Evolutionary conservation across 2,113 vertebrate genomes (phyloP), one percentile per base, ranked within the genome.

Genomic region (Furnarius figulus): DNA sequence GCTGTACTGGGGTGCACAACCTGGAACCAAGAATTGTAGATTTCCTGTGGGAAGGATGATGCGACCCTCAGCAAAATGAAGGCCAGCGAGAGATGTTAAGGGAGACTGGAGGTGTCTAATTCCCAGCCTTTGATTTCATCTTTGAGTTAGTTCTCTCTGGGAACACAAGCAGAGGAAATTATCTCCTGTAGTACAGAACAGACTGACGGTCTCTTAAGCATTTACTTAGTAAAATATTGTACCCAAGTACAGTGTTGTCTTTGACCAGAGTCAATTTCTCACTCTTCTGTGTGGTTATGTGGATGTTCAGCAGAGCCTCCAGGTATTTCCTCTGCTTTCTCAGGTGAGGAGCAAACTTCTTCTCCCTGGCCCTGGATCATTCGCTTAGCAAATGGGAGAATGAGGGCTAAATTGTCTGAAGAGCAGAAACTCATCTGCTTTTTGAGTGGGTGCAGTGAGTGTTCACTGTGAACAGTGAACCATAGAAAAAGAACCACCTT

Each of bases 271-370:
- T n/a, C 27, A 21, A 16, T 4, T 1, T 62, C 30, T 91, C 12
- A 10, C 4, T 86, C 7, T 50, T 91, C 46, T 23, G 2, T 21
- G 5, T 42, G 18, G n/a, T 80, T 61, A 24, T 0, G 0, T 23
- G 42, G 58, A 35, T 33, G 35, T 47, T 93, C 39, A n/a, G 67
- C 67, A 86, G 44, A 93, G 2, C 39, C 17, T 72, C 39, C 47
- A 59, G 28, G 17, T 73, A 18, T n/a, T 75, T 50, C 23, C 9
- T 14, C 18, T 68, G 28, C 52, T 86, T 30, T 63, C 53, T 72
- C 53, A 16, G 39, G 15, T 61, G 63, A 78, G 47, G 21, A 47
- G 8, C 23, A 39, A 61, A 3, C 15, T 82, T 78, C 37, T 7
- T 90, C 17, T 72, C 33, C 11, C 20, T 77, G 63, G 12, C 12